Evolutionary conservation across 2,888 invertebrate species (phyloP).

Genomic region (Lobophora halterata): DNA sequence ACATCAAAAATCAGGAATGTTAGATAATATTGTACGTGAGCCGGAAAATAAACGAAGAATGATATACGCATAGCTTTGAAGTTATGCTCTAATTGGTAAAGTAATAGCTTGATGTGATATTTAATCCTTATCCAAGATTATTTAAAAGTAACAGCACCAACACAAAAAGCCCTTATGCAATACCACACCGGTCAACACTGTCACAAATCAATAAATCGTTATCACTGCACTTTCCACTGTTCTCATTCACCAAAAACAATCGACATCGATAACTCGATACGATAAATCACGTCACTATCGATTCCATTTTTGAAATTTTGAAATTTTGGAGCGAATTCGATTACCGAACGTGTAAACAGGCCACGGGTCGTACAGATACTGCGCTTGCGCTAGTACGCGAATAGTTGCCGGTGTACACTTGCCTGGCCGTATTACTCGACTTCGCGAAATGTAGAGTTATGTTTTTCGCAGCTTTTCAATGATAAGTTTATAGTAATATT

Average conservation of each 20-base stretch:
- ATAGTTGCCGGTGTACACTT: slow-evolving; percentile 42
- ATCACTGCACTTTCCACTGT: slow-evolving; percentile 39
- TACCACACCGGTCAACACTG: slow-evolving; percentile 32
- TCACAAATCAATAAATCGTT: slow-evolving; percentile 35
- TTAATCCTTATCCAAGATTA: slow-evolving; percentile 8
- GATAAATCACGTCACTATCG: slow-evolving; percentile 29
- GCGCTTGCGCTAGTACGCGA: slow-evolving; percentile 51
- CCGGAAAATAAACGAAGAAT: no score
- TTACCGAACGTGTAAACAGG: slow-evolving; percentile 58
- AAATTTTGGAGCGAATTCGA: slow-evolving; percentile 33
- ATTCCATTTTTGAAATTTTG: slow-evolving; percentile 38
- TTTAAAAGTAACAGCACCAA: slow-evolving; percentile 13
- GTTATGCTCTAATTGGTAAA: slow-evolving; percentile 6
- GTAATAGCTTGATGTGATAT: slow-evolving; percentile 6
- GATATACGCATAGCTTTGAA: slow-evolving; percentile 1
- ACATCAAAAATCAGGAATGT: slow-evolving; percentile 1
- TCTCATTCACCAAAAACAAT: slow-evolving; percentile 37
- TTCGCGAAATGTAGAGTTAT: slow-evolving; percentile 12
- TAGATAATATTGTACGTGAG: no score
- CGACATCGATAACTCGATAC: slow-evolving; percentile 36
- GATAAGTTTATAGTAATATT: neutral
- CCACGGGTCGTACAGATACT: slow-evolving; percentile 63
- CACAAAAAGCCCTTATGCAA: slow-evolving; percentile 21
- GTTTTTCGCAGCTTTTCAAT: slow-evolving; percentile 1
- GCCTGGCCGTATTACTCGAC: slow-evolving; percentile 16